Evolutionary conservation across 2,113 vertebrate genomes (phyloP).

Genomic region (Lepus americanus): DNA sequence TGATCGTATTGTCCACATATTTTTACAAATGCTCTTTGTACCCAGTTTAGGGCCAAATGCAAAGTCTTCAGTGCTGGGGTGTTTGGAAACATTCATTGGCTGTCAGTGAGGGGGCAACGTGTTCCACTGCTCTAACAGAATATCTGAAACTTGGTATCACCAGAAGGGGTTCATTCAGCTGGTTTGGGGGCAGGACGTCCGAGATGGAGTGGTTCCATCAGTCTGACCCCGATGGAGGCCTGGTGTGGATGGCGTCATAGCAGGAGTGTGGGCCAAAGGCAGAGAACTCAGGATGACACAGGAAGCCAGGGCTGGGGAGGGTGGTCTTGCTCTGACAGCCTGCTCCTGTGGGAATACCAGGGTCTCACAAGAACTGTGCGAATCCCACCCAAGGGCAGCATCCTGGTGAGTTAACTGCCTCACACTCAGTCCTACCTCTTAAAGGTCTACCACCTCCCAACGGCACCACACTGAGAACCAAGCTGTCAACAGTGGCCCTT

Average conservation of each 20-base stretch:
- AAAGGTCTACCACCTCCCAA: background rate
- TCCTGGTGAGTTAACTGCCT: background rate
- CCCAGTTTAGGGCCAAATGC: background rate
- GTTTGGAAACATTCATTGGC: slow-evolving; percentile 2
- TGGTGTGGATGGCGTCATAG: background rate
- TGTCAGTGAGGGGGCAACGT: background rate
- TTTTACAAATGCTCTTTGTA: background rate
- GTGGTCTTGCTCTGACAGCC: background rate
- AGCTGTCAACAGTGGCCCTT: background rate
- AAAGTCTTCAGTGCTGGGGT: background rate
- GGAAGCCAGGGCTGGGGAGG: too few relatives aligned
- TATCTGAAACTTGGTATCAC: background rate
- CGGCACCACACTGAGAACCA: background rate
- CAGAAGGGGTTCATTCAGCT: background rate
- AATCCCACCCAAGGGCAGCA: background rate
- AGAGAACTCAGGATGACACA: background rate
- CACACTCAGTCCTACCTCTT: background rate
- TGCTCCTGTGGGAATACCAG: background rate
- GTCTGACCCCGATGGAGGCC: background rate
- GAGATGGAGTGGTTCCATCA: background rate
- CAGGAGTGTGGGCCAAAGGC: background rate
- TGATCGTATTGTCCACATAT: too few relatives aligned
- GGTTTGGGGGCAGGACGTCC: background rate
- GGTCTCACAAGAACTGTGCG: background rate
- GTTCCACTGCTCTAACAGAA: background rate